phyloP scores from a whole-genome alignment of 2,888 invertebrate species.

The Tethea ocularis region DNA sequence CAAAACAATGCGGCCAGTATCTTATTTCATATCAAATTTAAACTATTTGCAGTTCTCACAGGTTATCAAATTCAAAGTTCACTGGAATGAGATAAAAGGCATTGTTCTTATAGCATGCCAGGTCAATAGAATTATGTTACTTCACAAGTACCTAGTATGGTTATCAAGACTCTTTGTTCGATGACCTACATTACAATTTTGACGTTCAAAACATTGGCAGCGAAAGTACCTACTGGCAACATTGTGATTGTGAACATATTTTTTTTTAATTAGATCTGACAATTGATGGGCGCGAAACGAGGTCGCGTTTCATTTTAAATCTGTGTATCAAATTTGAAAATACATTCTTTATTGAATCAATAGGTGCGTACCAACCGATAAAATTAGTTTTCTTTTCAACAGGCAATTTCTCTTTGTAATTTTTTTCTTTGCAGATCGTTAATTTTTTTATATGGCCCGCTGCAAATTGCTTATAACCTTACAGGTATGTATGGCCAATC shows the following conservation, averaged over 20 bases:
- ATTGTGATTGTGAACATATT: slow-evolving; percentile 5
- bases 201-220: slow-evolving; percentile 31
- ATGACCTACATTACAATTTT: slow-evolving; percentile 53
- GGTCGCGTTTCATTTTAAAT: slow-evolving; percentile 14
- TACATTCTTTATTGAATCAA: neutral
- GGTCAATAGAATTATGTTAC: slow-evolving; percentile 54
- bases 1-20: neutral
- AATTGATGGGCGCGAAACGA: slow-evolving; percentile 14
- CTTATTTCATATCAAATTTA: slow-evolving; percentile 32
- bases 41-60: slow-evolving; percentile 71
- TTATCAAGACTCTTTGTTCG: slow-evolving; percentile 57
- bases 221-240: slow-evolving; percentile 10
- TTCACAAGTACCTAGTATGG: slow-evolving; percentile 44
- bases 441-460: neutral
- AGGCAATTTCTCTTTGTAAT: neutral
- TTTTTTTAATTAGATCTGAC: slow-evolving; percentile 17
- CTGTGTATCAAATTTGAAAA: slow-evolving; percentile 6
- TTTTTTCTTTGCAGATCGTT: neutral
- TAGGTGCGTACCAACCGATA: neutral
- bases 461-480: neutral
- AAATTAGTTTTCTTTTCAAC: neutral
- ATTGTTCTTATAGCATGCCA: slow-evolving; percentile 63
- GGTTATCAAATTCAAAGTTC: slow-evolving; percentile 74
- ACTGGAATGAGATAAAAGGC: slow-evolving; percentile 66
- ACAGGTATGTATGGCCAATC: neutral